Evolutionary conservation across 2,113 vertebrate species (phyloP).

Genomic region (Athene noctua): DNA sequence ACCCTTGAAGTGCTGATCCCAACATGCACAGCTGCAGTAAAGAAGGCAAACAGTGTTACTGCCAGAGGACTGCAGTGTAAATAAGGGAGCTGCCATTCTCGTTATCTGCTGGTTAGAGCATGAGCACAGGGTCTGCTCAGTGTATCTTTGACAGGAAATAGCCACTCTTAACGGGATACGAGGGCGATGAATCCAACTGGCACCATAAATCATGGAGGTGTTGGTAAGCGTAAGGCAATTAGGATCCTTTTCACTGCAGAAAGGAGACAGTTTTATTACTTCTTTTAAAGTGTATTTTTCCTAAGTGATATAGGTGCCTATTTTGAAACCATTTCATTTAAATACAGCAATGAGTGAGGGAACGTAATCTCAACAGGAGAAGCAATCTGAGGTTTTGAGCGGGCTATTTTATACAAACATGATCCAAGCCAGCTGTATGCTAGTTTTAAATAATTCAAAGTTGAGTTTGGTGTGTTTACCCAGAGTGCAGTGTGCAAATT

Average conservation of each 20-base stretch:
- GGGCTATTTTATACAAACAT: background rate
- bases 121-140: background rate
- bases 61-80: background rate
- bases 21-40: background rate
- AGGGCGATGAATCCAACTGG: conserved; percentile 42
- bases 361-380: background rate
- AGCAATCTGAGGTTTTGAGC: background rate
- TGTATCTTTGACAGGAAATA: conserved; percentile 42
- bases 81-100: background rate
- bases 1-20: conserved; percentile 20
- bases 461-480: background rate
- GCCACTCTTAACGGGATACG: background rate
- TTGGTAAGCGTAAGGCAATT: background rate
- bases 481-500: background rate
- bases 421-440: background rate
- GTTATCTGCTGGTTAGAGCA: background rate
- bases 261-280: conserved; percentile 34
- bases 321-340: background rate
- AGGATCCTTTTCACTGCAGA: background rate
- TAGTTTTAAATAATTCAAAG: background rate
- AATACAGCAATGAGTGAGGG: background rate
- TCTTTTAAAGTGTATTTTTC: background rate
- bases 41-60: background rate
- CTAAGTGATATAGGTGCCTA: background rate
- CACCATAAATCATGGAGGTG: conserved; percentile 42